Evolutionary conservation across 2,888 invertebrate species (phyloP).

Genomic region (Pilophorus perplexus): DNA sequence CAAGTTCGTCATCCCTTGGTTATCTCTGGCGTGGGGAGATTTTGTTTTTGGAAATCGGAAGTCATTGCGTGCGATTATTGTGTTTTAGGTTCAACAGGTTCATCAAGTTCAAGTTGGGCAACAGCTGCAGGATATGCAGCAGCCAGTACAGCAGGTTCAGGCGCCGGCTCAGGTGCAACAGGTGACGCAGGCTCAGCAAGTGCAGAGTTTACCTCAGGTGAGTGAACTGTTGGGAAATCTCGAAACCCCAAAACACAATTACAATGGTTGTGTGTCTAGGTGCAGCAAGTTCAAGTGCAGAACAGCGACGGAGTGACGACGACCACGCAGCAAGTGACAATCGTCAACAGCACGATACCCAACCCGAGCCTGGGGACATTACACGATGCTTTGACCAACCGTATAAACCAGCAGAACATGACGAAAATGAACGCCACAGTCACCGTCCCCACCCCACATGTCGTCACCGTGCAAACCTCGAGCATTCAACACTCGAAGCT

Average conservation of each 20-base stretch:
- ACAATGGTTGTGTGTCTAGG: too few relatives aligned
- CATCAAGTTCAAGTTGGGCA: slow-evolving; percentile 18
- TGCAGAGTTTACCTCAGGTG: slow-evolving; percentile 9
- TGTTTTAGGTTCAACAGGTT: slow-evolving; percentile 27
- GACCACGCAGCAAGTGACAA: slow-evolving; percentile 20
- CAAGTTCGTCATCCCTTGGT: too few relatives aligned
- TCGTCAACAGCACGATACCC: slow-evolving; percentile 27
- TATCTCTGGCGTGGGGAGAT: too few relatives aligned
- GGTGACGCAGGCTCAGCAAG: slow-evolving; percentile 29
- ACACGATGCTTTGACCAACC: slow-evolving; percentile 43
- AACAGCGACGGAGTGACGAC: slow-evolving; percentile 8
- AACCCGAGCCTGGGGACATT: slow-evolving; percentile 40
- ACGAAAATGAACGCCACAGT: slow-evolving; percentile 21
- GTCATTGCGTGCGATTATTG: background rate
- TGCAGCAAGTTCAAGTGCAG: slow-evolving; percentile 19
- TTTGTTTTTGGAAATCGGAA: background rate
- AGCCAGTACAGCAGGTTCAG: slow-evolving; percentile 35
- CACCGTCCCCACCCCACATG: slow-evolving; percentile 1
- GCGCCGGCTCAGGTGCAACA: slow-evolving; percentile 34
- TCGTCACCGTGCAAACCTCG: slow-evolving; percentile 5
- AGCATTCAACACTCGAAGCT: slow-evolving; percentile 10
- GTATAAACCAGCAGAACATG: slow-evolving; percentile 35
- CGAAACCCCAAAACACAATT: too few relatives aligned
- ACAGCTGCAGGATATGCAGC: slow-evolving; percentile 20
- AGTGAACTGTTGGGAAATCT: too few relatives aligned